Evolutionary conservation across 2,113 vertebrate genomes (phyloP).

Genomic region (Channa maculata): DNA sequence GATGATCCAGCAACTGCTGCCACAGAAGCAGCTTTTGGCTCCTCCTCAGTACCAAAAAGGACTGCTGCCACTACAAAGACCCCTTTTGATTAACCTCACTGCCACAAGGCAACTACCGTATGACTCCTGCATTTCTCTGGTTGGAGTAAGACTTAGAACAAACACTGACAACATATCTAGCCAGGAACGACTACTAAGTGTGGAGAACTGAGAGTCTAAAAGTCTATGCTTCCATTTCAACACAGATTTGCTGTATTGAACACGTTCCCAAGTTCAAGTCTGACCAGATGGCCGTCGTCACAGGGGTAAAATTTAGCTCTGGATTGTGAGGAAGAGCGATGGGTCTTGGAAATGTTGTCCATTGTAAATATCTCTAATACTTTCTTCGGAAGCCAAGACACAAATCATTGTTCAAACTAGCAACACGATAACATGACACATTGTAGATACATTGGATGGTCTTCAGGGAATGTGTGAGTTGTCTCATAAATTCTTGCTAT

Average conservation of each 20-base stretch:
- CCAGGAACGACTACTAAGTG: constrained; percentile 24
- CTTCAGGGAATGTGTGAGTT: not conserved
- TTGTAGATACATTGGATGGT: constrained; percentile 13
- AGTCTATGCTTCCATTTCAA: constrained; percentile 26
- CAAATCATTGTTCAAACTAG: constrained; percentile 60
- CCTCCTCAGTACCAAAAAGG: constrained; percentile 50
- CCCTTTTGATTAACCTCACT: constrained; percentile 61
- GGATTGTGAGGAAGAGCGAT: constrained; percentile 49
- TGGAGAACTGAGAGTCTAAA: constrained; percentile 8
- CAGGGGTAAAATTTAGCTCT: constrained; percentile 61
- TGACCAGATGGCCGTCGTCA: constrained; percentile 76
- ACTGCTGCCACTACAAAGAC: constrained; percentile 58
- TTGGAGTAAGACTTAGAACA: constrained; percentile 6
- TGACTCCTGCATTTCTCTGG: constrained; percentile 35
- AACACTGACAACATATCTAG: constrained; percentile 16
- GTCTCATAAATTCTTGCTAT: constrained; percentile 6
- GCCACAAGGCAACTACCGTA: constrained; percentile 50
- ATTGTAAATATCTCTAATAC: constrained; percentile 57
- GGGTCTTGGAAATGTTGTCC: constrained; percentile 47
- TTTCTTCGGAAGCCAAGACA: constrained; percentile 37
- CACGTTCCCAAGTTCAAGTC: constrained; percentile 28
- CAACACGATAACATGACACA: constrained; percentile 33
- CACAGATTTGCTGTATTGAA: constrained; percentile 34
- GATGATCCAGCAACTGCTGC: constrained; percentile 65
- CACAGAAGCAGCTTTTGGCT: constrained; percentile 73